Base-by-base conservation (phyloP, 2,797 vertebrate genomes). In the Acanthurus tractus region DNA sequence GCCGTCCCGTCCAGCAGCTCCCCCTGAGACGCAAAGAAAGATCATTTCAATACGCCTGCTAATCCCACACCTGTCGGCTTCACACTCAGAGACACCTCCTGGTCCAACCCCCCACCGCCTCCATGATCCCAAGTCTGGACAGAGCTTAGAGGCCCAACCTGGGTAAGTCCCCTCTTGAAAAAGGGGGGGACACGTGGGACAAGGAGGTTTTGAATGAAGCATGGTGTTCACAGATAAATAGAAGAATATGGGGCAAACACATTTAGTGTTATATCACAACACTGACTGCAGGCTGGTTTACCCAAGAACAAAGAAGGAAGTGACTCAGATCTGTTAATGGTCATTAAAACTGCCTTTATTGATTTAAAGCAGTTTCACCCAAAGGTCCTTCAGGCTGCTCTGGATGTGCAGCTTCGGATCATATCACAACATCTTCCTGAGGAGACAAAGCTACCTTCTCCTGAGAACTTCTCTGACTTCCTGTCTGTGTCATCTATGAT, bases 1-100 rank as follows among this genome's bases (percentile, higher is more conserved):
- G 93, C 96, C 89, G 97, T 95, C 94, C 96, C 96, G 91, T 98
- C 98, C 95, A 97, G 95, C 95, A 98, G 94, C 95, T 97, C 97
- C 95, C 97, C 97, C 97, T 98, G 95, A 95, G 81, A 95, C 68
- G 95, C 94, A 91, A 76, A 94, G 70, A 95, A 58, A 92, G 85
- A 55, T 2, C 15, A 86, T 82, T 69, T 85, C 79, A 84, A 52
- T 65, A 71, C 48, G 48, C 56, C 75, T 45, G 6, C 74, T 93
- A 92, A 92, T 92, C 91, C 88, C 88, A 84, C 91, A 93, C 92
- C 92, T 94, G 92, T 80, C 71, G 40, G 63, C 82, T 78, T 79
- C 70, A 55, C n/a, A 50, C 76, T 81, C 53, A 61, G 76, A 91
- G 86, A 85, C 89, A 90, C 81, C 86, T 84, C 85, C 71, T 87